Evolutionary conservation across 1,140 invertebrate genomes (phyloP).

Genomic region (Aphaenogaster ashmeadi): DNA sequence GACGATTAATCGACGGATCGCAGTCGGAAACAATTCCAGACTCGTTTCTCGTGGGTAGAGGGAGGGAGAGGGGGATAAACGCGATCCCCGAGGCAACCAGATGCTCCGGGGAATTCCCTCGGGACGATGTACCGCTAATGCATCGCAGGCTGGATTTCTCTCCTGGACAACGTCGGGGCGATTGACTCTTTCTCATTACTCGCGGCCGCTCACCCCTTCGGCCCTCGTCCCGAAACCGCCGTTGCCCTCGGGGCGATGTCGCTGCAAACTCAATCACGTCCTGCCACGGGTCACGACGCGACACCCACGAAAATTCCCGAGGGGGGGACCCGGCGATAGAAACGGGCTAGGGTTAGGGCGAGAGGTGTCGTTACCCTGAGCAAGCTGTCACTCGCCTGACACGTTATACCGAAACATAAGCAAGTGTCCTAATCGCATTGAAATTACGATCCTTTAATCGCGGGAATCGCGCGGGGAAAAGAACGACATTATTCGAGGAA

Average conservation of each 20-base stretch:
- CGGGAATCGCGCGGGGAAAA: background rate
- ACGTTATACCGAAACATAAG: conserved; percentile 53
- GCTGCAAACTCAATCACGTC: conserved; percentile 80
- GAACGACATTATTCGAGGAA: background rate
- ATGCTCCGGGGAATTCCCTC: conserved; percentile 39
- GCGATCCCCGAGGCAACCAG: conserved; percentile 46
- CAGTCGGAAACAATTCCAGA: conserved; percentile 43
- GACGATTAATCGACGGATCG: conserved; percentile 35
- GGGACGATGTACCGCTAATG: conserved; percentile 63
- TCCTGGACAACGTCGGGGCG: conserved; percentile 59
- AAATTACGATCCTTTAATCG: conserved; percentile 46
- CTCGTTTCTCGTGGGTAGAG: conserved; percentile 3
- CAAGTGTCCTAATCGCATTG: conserved; percentile 42
- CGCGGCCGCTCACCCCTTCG: conserved; percentile 59
- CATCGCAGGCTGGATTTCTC: conserved; percentile 60
- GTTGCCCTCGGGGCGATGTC: conserved; percentile 53
- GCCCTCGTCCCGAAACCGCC: conserved; percentile 50
- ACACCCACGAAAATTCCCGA: conserved; percentile 79
- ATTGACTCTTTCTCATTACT: conserved; percentile 72
- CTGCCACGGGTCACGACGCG: conserved; percentile 70
- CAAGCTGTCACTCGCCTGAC: conserved; percentile 56
- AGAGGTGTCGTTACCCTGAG: conserved; percentile 64
- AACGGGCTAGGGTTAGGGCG: conserved; percentile 53
- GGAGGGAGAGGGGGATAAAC: background rate
- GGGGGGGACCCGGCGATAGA: conserved; percentile 36